phyloP scores from a whole-genome alignment of 1,140 invertebrate species.

The Oreohelix idahoensis region DNA sequence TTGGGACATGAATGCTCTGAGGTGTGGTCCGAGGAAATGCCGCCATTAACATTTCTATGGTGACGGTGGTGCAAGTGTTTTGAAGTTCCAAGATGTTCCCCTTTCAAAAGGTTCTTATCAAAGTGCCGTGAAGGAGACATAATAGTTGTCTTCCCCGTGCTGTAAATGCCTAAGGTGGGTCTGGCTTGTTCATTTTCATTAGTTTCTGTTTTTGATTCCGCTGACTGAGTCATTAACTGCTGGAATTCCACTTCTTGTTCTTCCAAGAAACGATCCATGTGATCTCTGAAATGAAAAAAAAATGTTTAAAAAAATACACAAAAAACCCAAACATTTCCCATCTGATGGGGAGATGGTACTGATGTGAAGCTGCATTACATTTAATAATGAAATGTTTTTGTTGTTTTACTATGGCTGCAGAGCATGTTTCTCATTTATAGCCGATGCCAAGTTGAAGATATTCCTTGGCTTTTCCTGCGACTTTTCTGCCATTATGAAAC shows the following conservation, averaged over 20 bases:
- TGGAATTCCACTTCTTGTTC: conserved; percentile 79
- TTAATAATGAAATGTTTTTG: too few species aligned
- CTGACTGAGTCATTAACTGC: conserved; percentile 62
- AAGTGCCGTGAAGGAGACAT: conserved; percentile 39
- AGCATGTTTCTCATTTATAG: too few species aligned
- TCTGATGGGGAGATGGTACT: too few species aligned
- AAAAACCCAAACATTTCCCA: too few species aligned
- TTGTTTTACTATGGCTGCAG: too few species aligned
- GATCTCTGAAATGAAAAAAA: conserved; percentile 79
- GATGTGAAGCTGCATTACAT: too few species aligned
- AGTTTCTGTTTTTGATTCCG: conserved; percentile 58
- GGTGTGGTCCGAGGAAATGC: background rate
- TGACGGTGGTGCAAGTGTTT: conserved; percentile 23
- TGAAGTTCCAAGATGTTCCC: background rate
- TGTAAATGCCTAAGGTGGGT: conserved; percentile 41
- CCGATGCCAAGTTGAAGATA: too few species aligned
- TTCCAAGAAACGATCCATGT: conserved; percentile 89
- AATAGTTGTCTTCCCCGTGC: conserved; percentile 49
- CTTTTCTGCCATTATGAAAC: too few species aligned
- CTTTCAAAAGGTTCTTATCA: conserved; percentile 6
- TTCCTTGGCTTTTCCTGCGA: too few species aligned
- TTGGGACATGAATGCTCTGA: conserved; percentile 8
- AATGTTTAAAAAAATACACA: too few species aligned
- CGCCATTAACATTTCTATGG: conserved; percentile 21
- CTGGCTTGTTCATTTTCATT: conserved; percentile 11